Percentiles rank a stretch among this genome's conserved stretches.
Conservation (phyloP, 2,888 invertebrate genomes). For the Hedya salicella region DNA sequence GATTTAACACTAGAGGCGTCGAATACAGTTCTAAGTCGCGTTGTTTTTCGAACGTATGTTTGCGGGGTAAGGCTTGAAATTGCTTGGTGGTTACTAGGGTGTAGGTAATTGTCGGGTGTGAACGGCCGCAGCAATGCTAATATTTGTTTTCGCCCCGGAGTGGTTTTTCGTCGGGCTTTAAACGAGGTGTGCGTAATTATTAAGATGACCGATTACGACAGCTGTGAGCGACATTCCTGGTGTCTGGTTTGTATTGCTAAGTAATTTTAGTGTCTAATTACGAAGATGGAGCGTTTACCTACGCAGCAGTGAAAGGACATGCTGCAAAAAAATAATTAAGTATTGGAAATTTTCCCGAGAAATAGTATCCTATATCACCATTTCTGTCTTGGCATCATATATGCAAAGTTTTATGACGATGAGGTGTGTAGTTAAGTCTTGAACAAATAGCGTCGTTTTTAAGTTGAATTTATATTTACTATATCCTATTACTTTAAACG, state of each 20-base stretch:
- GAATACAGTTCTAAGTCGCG: not conserved
- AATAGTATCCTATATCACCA: too few species aligned
- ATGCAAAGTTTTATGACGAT: too few species aligned
- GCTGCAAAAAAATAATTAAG: not conserved
- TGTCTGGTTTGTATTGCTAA: slow-evolving; percentile 10
- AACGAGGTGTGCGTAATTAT: slow-evolving; percentile 46
- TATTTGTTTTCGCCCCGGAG: slow-evolving; percentile 48
- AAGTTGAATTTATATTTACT: too few species aligned
- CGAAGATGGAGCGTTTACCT: not conserved
- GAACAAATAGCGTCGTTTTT: too few species aligned
- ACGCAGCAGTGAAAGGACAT: not conserved
- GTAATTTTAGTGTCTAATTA: slow-evolving; percentile 9
- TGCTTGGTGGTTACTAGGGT: not conserved
- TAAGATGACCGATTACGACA: slow-evolving; percentile 39
- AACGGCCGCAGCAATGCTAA: slow-evolving; percentile 45
- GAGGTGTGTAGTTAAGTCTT: too few species aligned
- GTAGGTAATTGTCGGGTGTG: slow-evolving; percentile 44
- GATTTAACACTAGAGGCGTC: slow-evolving; percentile 44
- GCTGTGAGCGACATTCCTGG: slow-evolving; percentile 31
- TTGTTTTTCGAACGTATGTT: not conserved
- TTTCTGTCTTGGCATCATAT: too few species aligned
- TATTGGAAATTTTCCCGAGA: too few species aligned
- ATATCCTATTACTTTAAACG: too few species aligned
- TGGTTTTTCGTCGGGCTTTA: slow-evolving; percentile 41
- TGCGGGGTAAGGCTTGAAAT: not conserved